A percentile compares a stretch with the other conserved stretches of the same genome.
These are phyloP conservation scores for Agonopterix heracliana DNA, from an alignment of 2,888 invertebrate genomes.

Conservation along the genomic window DNA sequence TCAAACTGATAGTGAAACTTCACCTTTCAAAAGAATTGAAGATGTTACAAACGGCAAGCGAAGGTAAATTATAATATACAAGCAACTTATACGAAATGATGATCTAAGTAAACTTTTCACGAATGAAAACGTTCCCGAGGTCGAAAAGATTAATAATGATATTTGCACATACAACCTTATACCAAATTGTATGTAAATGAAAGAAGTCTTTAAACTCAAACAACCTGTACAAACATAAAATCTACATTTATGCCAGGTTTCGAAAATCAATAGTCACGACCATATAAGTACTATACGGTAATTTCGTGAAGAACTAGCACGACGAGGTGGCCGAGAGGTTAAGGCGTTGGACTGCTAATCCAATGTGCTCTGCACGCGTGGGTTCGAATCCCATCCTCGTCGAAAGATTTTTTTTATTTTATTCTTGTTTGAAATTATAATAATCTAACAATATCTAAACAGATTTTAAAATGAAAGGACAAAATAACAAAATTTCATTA, in stretches of 20 bases:
- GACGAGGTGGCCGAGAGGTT: slow-evolving; percentile 78
- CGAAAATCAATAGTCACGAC: neutral
- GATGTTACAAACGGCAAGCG: too few relatives aligned
- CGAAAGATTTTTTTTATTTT: slow-evolving; percentile 34
- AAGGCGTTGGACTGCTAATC: slow-evolving; percentile 85
- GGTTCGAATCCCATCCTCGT: slow-evolving; percentile 90
- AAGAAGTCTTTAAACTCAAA: neutral
- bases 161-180: too few relatives aligned
- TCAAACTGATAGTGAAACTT: too few relatives aligned
- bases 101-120: too few relatives aligned
- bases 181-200: neutral
- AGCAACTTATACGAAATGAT: too few relatives aligned
- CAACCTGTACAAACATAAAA: neutral
- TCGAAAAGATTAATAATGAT: too few relatives aligned
- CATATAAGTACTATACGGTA: neutral
- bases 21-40: too few relatives aligned
- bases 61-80: too few relatives aligned
- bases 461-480: neutral
- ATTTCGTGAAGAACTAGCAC: slow-evolving; percentile 1
- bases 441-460: neutral
- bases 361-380: slow-evolving; percentile 91
- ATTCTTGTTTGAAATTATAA: neutral
- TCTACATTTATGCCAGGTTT: neutral
- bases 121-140: too few relatives aligned
- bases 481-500: too few relatives aligned